Evolutionary conservation across 2,888 invertebrate genomes (phyloP), one percentile per base, ranked within the genome.

Genomic region (Acanthopleura granulata): DNA sequence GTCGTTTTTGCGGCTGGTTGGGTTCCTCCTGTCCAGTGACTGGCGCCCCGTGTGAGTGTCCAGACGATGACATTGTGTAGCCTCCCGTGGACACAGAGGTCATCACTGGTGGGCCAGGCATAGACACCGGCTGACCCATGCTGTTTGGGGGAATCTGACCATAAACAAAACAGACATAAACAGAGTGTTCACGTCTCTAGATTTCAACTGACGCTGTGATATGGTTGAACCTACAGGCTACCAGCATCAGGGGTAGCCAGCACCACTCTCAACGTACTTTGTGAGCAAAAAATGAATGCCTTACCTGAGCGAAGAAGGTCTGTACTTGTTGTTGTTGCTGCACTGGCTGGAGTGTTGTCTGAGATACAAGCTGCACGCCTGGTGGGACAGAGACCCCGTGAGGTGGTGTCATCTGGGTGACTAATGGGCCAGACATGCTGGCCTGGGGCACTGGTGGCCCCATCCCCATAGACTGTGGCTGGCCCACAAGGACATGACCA

Each of bases 41-140:
- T 18, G 80, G 78, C 30, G 77, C 76, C 29, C 78, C 78, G 74
- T 79, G 83, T 29, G 81, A 80, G 76, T 82, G 82, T 16, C 66
- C 75, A 27, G 78, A 79, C 22, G 75, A 29, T 74, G 49, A 76
- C 9, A 81, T 77, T 61, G 78, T 77, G 51, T 81, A 76, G 0
- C 77, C 75, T 18, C 79, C 76, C 0, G 78, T 57, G 12, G 80
- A 73, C 0, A 77, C 62, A 18, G 76, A 69, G 4, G 80, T 72
- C 0, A 79, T 75, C 14, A 79, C 74, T 6, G 62, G 57, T 30
- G 72, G 74, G 49, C 74, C 72, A 22, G 74, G 51, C 25, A 62
- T 40, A 49, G 74, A 51, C 29, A 66, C 66, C 6, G 66, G 66
- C 66, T 66, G 66, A 66, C 66, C 66, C 1, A 66, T 27, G 25